Base-by-base conservation (phyloP, 2,888 invertebrate species). In the Stenolophus ochropezus region DNA sequence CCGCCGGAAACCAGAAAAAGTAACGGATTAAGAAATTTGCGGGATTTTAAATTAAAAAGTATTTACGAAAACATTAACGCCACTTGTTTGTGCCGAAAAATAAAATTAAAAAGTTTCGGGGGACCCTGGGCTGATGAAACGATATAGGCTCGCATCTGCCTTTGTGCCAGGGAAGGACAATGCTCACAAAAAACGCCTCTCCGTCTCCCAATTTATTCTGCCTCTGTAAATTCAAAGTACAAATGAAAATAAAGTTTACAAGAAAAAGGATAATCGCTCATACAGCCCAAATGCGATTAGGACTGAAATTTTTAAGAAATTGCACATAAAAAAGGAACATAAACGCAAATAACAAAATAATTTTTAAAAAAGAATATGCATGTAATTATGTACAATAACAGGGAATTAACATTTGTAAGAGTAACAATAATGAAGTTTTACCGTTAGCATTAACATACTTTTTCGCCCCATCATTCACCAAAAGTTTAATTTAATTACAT, bases 41-140 rank as follows among this genome's bases (percentile, higher is more conserved):
- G 73, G 80, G 80, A 80, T 80, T 80, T 80, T 80, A 80, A 80
- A 80, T 80, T 80, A 80, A 80, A 80, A 80, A 80, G 80, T 80
- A 80, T 80, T 80, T 80, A 80, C 80, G 73, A 73, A 80, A 80
- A 80, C 80, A 80, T 80, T 80, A 80, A 80, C 73, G 80, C 58
- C 73, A 73, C 73, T 80, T 80, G 71, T 80, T 80, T 80, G 73
- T 73, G 80, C 42, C 73, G 80, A 80, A 80, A 80, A 73, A 80
- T 80, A 73, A 73, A 80, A 73, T 73, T 80, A 71, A 80, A 79
- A 80, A 80, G 73, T 80, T 80, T 71, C 16, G 4, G 73, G 49
- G 47, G 21, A 21, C n/a, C 5, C n/a, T 47, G n/a, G 47, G 49
- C 73, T 73, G 73, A 73, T 49, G 73, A 49, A 49, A 49, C 49